A percentile compares a stretch with the other conserved stretches of the same genome.
Conservation (phyloP, 2,113 vertebrate genomes). For the Machaerirhynchus nigripectus region DNA sequence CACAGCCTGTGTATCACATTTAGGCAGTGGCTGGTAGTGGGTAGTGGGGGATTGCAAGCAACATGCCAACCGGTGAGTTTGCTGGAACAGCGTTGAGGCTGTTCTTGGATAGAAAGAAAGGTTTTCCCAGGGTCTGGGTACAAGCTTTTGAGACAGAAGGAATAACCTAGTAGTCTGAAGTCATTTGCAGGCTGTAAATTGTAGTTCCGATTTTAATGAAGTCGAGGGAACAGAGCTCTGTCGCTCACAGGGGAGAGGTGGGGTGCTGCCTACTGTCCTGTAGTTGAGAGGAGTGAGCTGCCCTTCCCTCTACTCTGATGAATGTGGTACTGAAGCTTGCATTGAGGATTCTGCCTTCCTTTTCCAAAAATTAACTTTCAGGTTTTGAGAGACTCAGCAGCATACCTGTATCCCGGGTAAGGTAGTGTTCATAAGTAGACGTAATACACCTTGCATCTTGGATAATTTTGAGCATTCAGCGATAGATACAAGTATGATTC, state of each 20-base stretch:
- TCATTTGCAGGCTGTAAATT: neutral
- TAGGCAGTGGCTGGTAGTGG: neutral
- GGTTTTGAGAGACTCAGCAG: neutral
- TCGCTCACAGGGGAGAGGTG: rapidly evolving
- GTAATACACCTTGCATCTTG: neutral
- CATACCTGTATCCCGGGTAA: neutral
- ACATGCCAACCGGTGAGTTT: rapidly evolving
- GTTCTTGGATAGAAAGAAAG: neutral
- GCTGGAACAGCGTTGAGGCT: neutral
- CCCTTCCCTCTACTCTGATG: rapidly evolving
- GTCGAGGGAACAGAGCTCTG: neutral
- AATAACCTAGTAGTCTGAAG: neutral
- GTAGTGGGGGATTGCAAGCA: neutral
- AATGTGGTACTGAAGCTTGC: neutral
- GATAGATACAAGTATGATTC: neutral
- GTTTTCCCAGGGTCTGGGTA: neutral
- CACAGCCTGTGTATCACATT: neutral
- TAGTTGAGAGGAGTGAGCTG: neutral
- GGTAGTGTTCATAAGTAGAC: neutral
- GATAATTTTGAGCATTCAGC: neutral
- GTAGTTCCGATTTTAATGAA: neutral
- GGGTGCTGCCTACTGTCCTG: neutral
- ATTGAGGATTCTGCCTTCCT: neutral
- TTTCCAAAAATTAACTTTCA: neutral
- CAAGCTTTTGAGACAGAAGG: neutral